Evolutionary conservation across 2,113 vertebrate genomes (phyloP).

Genomic region (Pionites leucogaster): DNA sequence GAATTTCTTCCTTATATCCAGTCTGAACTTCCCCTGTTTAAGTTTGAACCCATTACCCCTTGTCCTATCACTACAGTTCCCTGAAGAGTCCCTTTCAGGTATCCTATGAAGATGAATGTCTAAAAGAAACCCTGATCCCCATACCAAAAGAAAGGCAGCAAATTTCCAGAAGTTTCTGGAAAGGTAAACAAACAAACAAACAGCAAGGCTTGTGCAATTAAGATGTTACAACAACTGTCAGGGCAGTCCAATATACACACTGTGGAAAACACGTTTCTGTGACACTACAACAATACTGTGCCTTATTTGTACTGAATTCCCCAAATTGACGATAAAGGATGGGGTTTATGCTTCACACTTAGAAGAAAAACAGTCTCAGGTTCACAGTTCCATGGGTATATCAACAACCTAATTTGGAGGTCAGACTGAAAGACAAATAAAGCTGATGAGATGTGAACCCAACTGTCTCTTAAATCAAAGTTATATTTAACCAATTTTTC

Average conservation of each 20-base stretch:
- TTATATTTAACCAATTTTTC: neutral
- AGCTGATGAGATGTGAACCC: neutral
- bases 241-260: neutral
- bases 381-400: neutral
- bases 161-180: neutral
- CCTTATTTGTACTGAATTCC: constrained; percentile 23
- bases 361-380: constrained; percentile 9
- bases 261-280: neutral
- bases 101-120: neutral
- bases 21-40: neutral
- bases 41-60: neutral
- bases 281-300: neutral
- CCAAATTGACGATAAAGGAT: neutral
- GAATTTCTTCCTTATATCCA: neutral
- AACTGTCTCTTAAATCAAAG: neutral
- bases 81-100: neutral
- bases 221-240: neutral
- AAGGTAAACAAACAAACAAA: neutral
- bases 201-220: neutral
- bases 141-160: neutral
- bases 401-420: neutral
- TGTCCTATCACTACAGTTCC: neutral
- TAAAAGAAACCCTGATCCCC: neutral
- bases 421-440: neutral
- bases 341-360: neutral